These are phyloP conservation scores for Pristiophorus japonicus DNA, from an alignment of 2,113 vertebrate species.

Conservation along the genomic window DNA sequence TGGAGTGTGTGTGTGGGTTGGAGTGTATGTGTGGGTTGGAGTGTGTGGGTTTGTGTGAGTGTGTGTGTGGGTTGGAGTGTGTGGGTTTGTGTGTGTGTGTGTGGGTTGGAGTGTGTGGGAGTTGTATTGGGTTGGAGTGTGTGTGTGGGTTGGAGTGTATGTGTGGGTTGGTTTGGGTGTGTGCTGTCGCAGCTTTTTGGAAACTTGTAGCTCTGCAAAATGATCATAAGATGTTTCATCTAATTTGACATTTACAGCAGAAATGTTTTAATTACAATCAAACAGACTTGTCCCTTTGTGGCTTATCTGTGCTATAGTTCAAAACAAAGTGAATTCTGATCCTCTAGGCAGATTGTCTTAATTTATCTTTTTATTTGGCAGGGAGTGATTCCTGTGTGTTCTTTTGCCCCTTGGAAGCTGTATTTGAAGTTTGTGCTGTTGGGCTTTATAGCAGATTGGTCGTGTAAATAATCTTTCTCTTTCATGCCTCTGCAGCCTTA, in stretches of 20 bases:
- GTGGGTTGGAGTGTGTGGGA: no score
- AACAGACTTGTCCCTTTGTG: not conserved
- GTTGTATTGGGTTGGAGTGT: no score
- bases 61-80: no score
- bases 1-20: no score
- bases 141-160: not conserved
- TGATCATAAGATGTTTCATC: not conserved
- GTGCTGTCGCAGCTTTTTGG: not conserved
- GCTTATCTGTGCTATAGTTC: not conserved
- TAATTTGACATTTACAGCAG: slow-evolving; percentile 7
- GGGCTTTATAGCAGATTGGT: not conserved
- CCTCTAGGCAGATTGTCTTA: not conserved
- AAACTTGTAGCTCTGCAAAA: not conserved
- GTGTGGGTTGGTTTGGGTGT: not conserved
- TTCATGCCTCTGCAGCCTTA: not conserved
- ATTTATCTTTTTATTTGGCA: slow-evolving; percentile 19
- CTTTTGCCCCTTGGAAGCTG: not conserved
- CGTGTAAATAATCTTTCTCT: not conserved
- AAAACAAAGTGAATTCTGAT: slow-evolving; percentile 14
- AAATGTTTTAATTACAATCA: slow-evolving; percentile 29
- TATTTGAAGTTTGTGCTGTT: slow-evolving; percentile 5
- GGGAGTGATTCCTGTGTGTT: not conserved
- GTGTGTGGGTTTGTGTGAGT: no score
- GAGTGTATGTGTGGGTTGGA: no score
- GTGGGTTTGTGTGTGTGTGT: no score